Base-by-base conservation (phyloP, 2,797 vertebrate species). In the Poeciliopsis turneri region DNA sequence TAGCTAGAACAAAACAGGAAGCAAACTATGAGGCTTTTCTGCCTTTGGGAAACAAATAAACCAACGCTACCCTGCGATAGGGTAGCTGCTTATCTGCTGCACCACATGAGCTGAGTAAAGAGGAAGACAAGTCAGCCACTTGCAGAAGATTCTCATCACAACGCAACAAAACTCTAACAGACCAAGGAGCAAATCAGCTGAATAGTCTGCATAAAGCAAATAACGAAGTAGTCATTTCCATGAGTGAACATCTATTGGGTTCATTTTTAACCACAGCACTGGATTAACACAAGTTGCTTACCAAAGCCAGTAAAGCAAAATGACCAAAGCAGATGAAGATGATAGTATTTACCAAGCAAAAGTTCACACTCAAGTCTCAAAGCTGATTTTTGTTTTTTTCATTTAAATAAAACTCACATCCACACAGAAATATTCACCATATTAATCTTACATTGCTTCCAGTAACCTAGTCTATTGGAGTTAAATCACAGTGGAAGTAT, bases 1-100 rank as follows among this genome's bases (percentile, higher is more conserved):
- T 72, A 15, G 47, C 28, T 43, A 76, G 76, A 71, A 88, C 85
- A 84, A 91, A 93, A 93, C 92, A 94, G 90, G 91, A 93, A 94
- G 89, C 81, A n/a, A 78, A 78, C 76, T 23, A 36, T 70, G 83
- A 83, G 77, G 43, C 10, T 61, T 74, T 30, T 82, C 36, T 87
- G 82, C 75, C 78, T 64, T 89, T 71, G 59, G 47, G 36, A 71
- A 75, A 79, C 72, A 79, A 72, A 76, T 39, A 75, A 82, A 85
- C 76, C 84, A 72, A 33, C 41, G 70, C 13, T 82, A 45, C 16
- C 47, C 41, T 68, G 72, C 69, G 53, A 90, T 75, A 45, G 83
- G 78, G 4, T 57, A n/a, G 23, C 64, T 3, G 30, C 13, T 72
- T 46, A 51, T 79, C 75, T 77, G 30, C 30, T 71, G 49, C 23